Conservation (phyloP, 2,888 invertebrate species). For the Thereva unica region DNA sequence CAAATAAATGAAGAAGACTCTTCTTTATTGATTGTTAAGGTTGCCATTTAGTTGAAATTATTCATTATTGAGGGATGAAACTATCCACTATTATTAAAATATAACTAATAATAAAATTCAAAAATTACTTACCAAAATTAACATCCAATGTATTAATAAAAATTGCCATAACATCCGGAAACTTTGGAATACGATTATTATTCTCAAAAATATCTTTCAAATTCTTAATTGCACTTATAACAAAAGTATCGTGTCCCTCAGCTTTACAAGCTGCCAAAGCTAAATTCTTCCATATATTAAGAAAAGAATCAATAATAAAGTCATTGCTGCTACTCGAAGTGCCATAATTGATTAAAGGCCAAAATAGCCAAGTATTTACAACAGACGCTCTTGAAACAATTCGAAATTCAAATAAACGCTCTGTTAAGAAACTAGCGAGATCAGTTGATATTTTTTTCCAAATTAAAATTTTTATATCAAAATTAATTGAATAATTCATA, state of each 20-base stretch:
- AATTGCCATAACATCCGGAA: constrained; percentile 21
- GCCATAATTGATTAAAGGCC: constrained; percentile 50
- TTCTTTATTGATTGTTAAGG: too few species aligned
- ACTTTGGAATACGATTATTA: neutral
- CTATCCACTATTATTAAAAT: neutral
- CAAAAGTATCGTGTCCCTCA: constrained; percentile 46
- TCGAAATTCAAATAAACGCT: constrained; percentile 47
- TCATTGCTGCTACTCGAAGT: neutral
- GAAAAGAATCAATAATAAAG: constrained; percentile 46
- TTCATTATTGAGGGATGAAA: too few species aligned
- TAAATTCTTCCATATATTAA: constrained; percentile 50
- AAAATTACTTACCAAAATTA: constrained; percentile 36
- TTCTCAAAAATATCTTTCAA: constrained; percentile 10
- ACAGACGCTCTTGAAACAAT: constrained; percentile 46
- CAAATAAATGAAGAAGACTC: too few species aligned
- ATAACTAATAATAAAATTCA: neutral
- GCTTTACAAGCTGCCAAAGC: constrained; percentile 48
- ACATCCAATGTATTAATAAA: constrained; percentile 29
- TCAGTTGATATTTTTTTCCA: constrained; percentile 50
- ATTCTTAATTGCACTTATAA: constrained; percentile 36
- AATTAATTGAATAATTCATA: constrained; percentile 46
- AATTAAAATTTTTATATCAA: constrained; percentile 48
- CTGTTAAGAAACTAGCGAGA: constrained; percentile 46
- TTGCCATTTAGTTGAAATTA: too few species aligned
- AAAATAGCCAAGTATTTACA: constrained; percentile 52